Conservation (phyloP, 2,113 vertebrate genomes). For the Ptilorrhoa leucosticta region DNA sequence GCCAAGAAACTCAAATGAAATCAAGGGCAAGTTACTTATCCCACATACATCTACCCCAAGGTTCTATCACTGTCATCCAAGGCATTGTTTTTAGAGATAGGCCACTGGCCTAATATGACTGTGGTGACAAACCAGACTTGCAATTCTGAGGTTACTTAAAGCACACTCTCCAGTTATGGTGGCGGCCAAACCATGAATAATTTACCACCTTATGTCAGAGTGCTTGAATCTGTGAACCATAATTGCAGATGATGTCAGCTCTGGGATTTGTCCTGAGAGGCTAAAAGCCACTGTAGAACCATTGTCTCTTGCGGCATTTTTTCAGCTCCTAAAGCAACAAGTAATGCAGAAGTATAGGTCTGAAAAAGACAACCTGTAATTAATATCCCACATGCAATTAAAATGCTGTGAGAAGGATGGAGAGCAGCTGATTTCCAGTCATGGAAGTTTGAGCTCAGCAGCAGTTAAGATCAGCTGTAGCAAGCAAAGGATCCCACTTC, state of each 20-base stretch:
- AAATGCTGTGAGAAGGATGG: background rate
- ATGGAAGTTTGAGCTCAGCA: background rate
- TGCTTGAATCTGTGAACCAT: conserved; percentile 8
- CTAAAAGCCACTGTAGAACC: conserved; percentile 23
- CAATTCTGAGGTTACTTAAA: conserved; percentile 25
- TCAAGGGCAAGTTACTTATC: background rate
- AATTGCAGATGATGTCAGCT: conserved; percentile 62
- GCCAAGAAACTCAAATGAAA: background rate
- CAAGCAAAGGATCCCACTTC: background rate
- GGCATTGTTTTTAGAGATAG: background rate
- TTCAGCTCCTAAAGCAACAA: conserved; percentile 49
- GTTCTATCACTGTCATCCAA: background rate
- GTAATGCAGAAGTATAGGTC: background rate
- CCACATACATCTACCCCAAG: background rate
- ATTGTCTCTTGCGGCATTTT: conserved; percentile 16
- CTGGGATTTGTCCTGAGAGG: conserved; percentile 35
- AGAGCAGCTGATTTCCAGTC: background rate
- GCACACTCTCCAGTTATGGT: background rate
- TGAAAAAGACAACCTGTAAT: conserved; percentile 21
- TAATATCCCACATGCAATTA: conserved; percentile 16
- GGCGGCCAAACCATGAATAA: conserved; percentile 48
- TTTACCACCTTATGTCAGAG: conserved; percentile 51
- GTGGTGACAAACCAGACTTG: conserved; percentile 8
- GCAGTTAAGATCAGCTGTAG: background rate
- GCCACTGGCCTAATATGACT: background rate